A percentile compares a stretch with the other conserved stretches of the same genome.
Evolutionary conservation across 1,140 invertebrate genomes (phyloP).

Genomic region (Dendroctonus valens): DNA sequence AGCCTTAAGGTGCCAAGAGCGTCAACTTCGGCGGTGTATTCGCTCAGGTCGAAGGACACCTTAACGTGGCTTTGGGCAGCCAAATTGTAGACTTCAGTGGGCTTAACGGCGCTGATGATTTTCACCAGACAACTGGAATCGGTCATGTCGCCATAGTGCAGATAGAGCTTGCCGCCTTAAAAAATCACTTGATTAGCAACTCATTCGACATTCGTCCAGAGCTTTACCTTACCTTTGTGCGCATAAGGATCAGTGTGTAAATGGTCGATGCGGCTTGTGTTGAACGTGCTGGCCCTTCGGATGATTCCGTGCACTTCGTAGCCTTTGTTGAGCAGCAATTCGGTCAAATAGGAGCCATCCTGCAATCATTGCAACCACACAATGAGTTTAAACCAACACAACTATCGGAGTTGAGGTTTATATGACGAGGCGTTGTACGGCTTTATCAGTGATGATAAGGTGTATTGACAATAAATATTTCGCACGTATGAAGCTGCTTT

Average conservation of each 20-base stretch:
- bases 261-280: conserved; percentile 94
- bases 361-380: conserved; percentile 49
- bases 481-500: neutral
- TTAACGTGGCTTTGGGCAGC: conserved; percentile 99
- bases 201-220: neutral
- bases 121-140: conserved; percentile 97
- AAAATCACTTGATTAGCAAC: neutral
- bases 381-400: neutral
- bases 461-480: neutral
- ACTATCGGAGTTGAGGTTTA: neutral
- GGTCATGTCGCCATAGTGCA: conserved; percentile 99
- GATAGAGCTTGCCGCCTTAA: conserved; percentile 73
- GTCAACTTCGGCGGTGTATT: conserved; percentile 99
- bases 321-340: conserved; percentile 91
- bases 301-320: conserved; percentile 97
- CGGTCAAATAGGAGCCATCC: conserved; percentile 99
- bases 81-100: conserved; percentile 97
- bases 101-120: conserved; percentile 80
- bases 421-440: neutral
- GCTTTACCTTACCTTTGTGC: conserved; percentile 61
- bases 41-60: conserved; percentile 94
- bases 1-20: conserved; percentile 94
- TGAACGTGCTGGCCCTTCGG: conserved; percentile 92
- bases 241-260: conserved; percentile 86
- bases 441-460: neutral